Conservation (phyloP, 1,140 invertebrate species). For the Drosophila novamexicana region DNA sequence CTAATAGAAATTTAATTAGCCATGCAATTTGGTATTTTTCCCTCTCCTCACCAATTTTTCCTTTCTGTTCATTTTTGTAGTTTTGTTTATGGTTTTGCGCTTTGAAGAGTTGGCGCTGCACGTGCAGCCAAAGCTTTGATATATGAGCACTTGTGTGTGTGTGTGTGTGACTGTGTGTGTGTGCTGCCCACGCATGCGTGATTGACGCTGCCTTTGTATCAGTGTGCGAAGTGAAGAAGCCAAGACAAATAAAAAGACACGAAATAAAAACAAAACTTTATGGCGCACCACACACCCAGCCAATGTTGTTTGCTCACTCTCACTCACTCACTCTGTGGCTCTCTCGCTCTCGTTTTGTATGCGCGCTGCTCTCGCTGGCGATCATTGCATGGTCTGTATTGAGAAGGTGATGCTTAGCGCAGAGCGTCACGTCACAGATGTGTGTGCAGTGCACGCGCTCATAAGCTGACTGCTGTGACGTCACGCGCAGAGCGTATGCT, state of each 20-base stretch:
- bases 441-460: not conserved
- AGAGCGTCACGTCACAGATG: constrained; percentile 3
- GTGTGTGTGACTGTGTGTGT: constrained; percentile 1
- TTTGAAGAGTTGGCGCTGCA: constrained; percentile 41
- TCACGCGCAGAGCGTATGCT: not conserved
- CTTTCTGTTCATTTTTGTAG: constrained; percentile 30
- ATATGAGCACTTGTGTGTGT: constrained; percentile 22
- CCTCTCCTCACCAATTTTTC: constrained; percentile 7
- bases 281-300: constrained; percentile 36
- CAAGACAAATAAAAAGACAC: constrained; percentile 61
- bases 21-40: constrained; percentile 43
- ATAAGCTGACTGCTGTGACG: constrained; percentile 16
- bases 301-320: constrained; percentile 18
- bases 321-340: constrained; percentile 7
- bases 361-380: not conserved
- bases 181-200: constrained; percentile 38
- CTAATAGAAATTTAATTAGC: constrained; percentile 52
- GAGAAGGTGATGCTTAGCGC: not conserved
- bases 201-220: constrained; percentile 27
- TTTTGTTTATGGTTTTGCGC: constrained; percentile 42
- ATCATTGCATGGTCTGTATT: not conserved
- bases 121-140: constrained; percentile 56
- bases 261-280: constrained; percentile 57
- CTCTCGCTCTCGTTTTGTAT: constrained; percentile 4
- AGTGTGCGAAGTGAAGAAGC: constrained; percentile 56